Evolutionary conservation across 2,797 vertebrate species (phyloP).

Genomic region (Neoniphon sammara): DNA sequence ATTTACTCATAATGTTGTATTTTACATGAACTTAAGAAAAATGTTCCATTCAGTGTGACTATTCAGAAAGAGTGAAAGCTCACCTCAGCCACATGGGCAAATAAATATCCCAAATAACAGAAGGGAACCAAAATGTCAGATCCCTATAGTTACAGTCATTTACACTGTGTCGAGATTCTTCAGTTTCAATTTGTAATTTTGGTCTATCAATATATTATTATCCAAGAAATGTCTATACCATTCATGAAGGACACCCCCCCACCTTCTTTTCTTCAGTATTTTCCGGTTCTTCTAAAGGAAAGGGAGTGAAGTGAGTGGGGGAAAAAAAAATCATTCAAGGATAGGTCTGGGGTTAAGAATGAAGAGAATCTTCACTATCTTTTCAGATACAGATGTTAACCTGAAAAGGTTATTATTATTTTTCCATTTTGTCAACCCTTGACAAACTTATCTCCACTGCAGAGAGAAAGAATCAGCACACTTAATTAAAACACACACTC

Average conservation of each 20-base stretch:
- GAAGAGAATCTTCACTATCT: neutral
- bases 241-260: neutral
- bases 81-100: too few species aligned
- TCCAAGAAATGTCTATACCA: neutral
- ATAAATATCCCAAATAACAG: too few species aligned
- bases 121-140: too few species aligned
- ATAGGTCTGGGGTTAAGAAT: neutral
- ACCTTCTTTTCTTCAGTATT: neutral
- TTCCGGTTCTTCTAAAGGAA: neutral
- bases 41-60: too few species aligned
- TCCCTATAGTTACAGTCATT: too few species aligned
- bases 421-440: neutral
- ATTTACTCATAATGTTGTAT: too few species aligned
- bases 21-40: too few species aligned
- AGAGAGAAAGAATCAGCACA: neutral
- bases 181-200: neutral
- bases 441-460: neutral
- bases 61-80: too few species aligned
- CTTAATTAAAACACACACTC: neutral
- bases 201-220: neutral
- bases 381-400: conserved; percentile 4
- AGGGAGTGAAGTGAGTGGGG: neutral
- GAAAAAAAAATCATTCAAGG: neutral
- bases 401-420: neutral
- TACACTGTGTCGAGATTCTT: too few species aligned